Base-by-base conservation (phyloP, 1,140 invertebrate species). In the Zophobas morio region DNA sequence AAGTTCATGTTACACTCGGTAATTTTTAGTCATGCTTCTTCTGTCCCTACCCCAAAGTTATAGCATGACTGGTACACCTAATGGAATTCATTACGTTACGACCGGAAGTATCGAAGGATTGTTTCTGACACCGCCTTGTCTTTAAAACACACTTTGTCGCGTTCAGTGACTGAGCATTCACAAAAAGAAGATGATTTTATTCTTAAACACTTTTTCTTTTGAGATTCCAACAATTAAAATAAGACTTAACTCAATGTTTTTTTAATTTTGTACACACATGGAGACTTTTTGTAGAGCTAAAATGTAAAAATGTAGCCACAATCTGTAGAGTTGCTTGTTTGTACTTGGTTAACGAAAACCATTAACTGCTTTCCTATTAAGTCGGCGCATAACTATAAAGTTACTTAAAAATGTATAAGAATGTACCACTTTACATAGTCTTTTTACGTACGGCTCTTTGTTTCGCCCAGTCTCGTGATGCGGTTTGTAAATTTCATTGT, bases 11-110 rank as follows among this genome's bases (percentile, higher is more conserved):
- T 66, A 63, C 60, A 66, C 39, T 66, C 37, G 42, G 8, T 66
- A 66, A 66, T 66, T 66, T 66, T 66, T 66, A 42, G 60, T 66
- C 60, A 66, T 42, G 60, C 60, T 66, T 66, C 60, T 66, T 66
- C 60, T 66, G 39, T 66, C 60, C 60, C 60, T 32, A 66, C 60
- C 60, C 42, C 33, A 36, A 66, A 66, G 42, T 66, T 66, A 66
- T 40, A 66, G 37, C 60, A 66, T 66, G 60, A 66, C 8, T 40
- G 60, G 60, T 66, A 66, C 37, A 66, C 60, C 60, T 66, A 66
- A 66, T 66, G 39, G 60, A 40, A 39, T 37, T 39, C 57, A 39
- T 63, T 63, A 63, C 6, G 33, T 20, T 66, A 66, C 60, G 6
- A 42, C 60, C 60, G 60, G 60, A 66, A 66, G 42, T 66, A 66